These are phyloP conservation scores for Sitobion miscanthi DNA, from an alignment of 1,140 invertebrate species.

Conservation along the genomic window DNA sequence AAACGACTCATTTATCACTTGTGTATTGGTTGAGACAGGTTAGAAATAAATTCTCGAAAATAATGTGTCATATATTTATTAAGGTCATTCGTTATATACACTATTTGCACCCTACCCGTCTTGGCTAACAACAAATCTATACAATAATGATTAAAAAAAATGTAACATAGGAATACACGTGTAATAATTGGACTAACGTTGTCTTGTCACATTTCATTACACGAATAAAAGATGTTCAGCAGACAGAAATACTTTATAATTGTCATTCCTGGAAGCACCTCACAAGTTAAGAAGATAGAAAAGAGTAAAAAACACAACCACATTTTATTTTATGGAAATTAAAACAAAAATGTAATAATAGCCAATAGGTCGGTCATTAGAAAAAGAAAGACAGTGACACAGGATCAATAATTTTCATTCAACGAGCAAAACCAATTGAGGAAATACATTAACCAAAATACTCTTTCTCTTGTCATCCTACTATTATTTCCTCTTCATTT, in stretches of 20 bases:
- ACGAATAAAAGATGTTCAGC: background rate
- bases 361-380: background rate
- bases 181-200: background rate
- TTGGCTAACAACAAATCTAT: no score
- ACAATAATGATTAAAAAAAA: background rate
- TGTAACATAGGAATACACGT: background rate
- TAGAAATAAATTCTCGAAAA: no score
- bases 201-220: background rate
- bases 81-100: no score
- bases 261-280: background rate
- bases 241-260: background rate
- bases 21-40: no score
- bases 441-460: background rate
- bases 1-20: no score
- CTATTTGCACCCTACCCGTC: no score
- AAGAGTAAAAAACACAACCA: background rate
- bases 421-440: background rate
- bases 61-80: no score
- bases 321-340: background rate
- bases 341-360: background rate
- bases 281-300: background rate
- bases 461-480: background rate
- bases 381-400: background rate
- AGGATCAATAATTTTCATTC: slow-evolving; percentile 24
- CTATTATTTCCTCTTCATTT: background rate